Conservation (phyloP, 1,140 invertebrate species). For the Saccostrea cuccullata region DNA sequence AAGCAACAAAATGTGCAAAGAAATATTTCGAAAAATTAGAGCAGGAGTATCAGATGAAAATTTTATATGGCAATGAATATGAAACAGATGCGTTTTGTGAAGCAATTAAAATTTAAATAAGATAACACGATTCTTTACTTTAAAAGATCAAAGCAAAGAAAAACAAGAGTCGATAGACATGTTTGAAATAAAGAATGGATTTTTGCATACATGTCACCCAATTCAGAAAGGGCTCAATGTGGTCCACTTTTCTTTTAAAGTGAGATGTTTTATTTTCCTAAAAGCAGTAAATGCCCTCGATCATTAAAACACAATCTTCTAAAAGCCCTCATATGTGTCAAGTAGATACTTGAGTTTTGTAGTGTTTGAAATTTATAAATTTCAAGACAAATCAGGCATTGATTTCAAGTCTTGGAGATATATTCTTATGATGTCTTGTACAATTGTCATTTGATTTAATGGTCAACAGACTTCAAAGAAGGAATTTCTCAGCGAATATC, state of each 20-base stretch:
- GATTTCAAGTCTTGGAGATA: constrained; percentile 13
- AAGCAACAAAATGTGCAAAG: too few species aligned
- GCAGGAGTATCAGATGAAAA: too few species aligned
- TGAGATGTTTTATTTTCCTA: background rate
- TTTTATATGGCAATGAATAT: too few species aligned
- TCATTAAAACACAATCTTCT: constrained; percentile 6
- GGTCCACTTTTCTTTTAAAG: background rate
- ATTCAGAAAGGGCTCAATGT: background rate
- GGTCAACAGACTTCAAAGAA: background rate
- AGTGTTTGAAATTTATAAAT: background rate
- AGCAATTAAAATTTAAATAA: too few species aligned
- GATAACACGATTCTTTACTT: too few species aligned
- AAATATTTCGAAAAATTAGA: too few species aligned
- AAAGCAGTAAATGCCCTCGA: background rate
- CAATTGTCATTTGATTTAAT: background rate
- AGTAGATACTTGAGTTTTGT: background rate
- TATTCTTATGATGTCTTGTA: background rate
- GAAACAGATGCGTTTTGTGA: too few species aligned
- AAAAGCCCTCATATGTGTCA: background rate
- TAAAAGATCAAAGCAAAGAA: too few species aligned
- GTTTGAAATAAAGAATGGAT: too few species aligned
- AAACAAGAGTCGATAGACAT: too few species aligned
- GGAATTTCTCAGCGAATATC: background rate
- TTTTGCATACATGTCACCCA: background rate
- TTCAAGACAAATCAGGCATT: background rate